Evolutionary conservation across 2,888 invertebrate genomes (phyloP).

Genomic region (Parapristionchus giblindavisi): DNA sequence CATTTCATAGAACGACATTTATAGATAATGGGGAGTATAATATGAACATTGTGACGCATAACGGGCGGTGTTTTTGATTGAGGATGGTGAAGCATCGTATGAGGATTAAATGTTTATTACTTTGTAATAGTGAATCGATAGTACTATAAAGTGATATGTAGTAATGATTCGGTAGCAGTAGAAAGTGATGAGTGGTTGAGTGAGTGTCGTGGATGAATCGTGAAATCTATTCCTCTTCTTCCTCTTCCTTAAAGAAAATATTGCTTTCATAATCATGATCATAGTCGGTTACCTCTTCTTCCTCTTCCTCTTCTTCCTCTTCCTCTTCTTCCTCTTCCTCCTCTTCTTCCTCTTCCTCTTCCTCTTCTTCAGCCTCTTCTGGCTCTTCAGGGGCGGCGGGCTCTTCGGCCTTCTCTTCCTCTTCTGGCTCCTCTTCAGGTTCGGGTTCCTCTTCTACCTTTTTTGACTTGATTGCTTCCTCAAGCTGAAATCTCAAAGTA

Average conservation of each 20-base stretch:
- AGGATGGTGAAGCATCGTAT: not conserved
- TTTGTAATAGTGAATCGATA: constrained; percentile 19
- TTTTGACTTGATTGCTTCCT: constrained; percentile 38
- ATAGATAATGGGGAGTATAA: not conserved
- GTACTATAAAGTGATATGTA: not conserved
- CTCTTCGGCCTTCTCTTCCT: constrained; percentile 40
- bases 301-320: constrained; percentile 52
- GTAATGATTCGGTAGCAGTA: constrained; percentile 35
- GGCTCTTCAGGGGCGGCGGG: constrained; percentile 41
- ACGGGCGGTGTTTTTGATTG: constrained; percentile 1
- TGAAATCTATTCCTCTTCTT: constrained; percentile 43
- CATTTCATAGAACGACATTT: not conserved
- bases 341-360: constrained; percentile 49
- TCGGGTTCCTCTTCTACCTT: constrained; percentile 48
- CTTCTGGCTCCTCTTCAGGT: constrained; percentile 36
- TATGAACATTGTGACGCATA: constrained; percentile 25
- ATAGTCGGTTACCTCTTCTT: constrained; percentile 46
- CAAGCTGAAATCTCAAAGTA: constrained; percentile 23
- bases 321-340: constrained; percentile 56
- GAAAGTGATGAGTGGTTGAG: no score
- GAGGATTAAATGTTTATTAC: constrained; percentile 27
- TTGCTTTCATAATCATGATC: constrained; percentile 10
- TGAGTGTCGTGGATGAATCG: constrained; percentile 15
- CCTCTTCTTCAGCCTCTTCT: constrained; percentile 50
- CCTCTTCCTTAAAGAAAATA: constrained; percentile 42